Conservation (phyloP, 2,797 vertebrate genomes). For the Protosalanx chinensis region DNA sequence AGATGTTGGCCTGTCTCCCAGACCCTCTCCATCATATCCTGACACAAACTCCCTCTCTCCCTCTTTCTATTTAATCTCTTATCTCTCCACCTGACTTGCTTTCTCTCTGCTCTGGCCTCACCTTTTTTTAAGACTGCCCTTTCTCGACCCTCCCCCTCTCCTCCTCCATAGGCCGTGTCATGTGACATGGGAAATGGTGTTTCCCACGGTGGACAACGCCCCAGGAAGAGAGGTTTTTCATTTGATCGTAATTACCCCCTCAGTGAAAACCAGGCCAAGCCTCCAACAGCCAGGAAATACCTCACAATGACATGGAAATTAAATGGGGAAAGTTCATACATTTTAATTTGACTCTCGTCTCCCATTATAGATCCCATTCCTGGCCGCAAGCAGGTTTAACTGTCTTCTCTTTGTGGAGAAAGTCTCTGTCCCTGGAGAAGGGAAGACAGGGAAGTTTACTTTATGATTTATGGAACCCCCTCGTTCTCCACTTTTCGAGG, state of each 20-base stretch:
- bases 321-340: constrained; percentile 53
- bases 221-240: constrained; percentile 42
- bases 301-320: constrained; percentile 49
- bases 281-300: constrained; percentile 50
- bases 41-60: constrained; percentile 22
- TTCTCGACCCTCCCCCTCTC: constrained; percentile 17
- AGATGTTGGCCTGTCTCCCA: constrained; percentile 50
- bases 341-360: constrained; percentile 65
- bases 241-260: constrained; percentile 51
- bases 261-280: constrained; percentile 45
- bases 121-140: constrained; percentile 20
- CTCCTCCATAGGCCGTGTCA: constrained; percentile 19
- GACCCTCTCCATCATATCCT: constrained; percentile 41
- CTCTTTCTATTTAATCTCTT: constrained; percentile 10
- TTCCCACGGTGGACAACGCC: constrained; percentile 11
- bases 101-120: constrained; percentile 21
- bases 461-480: constrained; percentile 54
- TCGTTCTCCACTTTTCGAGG: constrained; percentile 47
- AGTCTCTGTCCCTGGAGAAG: constrained; percentile 33
- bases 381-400: constrained; percentile 60
- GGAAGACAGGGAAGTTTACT: constrained; percentile 43
- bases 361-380: constrained; percentile 55
- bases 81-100: neutral
- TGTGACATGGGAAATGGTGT: constrained; percentile 28
- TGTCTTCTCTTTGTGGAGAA: constrained; percentile 29